phyloP scores from a whole-genome alignment of 2,888 invertebrate species.

The Drosophila anceps region DNA sequence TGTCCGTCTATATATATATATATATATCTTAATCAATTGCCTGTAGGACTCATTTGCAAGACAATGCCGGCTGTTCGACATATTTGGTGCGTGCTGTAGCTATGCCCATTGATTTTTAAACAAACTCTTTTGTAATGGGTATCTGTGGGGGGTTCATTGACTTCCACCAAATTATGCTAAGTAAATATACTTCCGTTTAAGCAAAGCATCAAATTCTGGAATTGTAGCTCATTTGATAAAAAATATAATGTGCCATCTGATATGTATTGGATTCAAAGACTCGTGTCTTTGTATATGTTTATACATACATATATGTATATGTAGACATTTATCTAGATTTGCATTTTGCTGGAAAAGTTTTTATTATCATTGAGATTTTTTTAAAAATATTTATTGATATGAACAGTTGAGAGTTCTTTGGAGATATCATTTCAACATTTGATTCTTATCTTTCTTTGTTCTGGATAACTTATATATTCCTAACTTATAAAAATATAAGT shows the following conservation, averaged over 20 bases:
- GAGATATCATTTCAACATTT: no score
- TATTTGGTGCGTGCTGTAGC: constrained; percentile 16
- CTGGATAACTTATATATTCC: no score
- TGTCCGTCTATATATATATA: background rate
- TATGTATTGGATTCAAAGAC: background rate
- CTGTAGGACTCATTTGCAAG: constrained; percentile 2
- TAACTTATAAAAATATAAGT: no score
- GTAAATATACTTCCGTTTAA: constrained; percentile 6
- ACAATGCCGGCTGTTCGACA: constrained; percentile 15
- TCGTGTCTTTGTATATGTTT: background rate
- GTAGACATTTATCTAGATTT: background rate
- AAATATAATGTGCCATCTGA: background rate
- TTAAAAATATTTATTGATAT: background rate
- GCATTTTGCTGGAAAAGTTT: background rate
- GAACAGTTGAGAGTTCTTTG: no score
- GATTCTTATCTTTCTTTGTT: no score
- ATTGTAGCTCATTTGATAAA: background rate
- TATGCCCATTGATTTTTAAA: constrained; percentile 29
- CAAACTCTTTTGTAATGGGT: constrained; percentile 2
- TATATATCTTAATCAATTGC: background rate
- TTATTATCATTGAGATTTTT: background rate
- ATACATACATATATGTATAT: background rate
- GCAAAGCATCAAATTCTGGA: background rate
- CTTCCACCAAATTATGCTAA: constrained; percentile 8
- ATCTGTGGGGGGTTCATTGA: constrained; percentile 19